These are phyloP conservation scores for Apoderus coryli DNA, from an alignment of 2,888 invertebrate genomes.

Conservation along the genomic window DNA sequence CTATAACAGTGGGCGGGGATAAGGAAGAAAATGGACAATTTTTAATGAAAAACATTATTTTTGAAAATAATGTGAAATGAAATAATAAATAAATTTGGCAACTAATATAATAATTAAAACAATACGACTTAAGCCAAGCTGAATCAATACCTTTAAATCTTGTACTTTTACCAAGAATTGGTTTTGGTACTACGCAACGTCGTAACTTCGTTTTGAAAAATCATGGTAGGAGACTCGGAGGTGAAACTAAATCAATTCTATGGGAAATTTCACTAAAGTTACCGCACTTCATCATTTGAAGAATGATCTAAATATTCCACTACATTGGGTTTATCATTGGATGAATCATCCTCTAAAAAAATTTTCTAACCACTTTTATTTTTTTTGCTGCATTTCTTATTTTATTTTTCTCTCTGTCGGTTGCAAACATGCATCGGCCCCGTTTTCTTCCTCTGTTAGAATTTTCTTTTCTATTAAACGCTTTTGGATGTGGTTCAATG, in stretches of 20 bases:
- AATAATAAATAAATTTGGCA: not conserved
- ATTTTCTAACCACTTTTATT: not conserved
- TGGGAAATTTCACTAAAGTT: not conserved
- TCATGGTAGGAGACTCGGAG: slow-evolving; percentile 5
- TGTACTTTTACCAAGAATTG: slow-evolving; percentile 10
- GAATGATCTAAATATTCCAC: slow-evolving; percentile 9
- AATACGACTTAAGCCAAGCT: not conserved
- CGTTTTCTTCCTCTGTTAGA: slow-evolving; percentile 8
- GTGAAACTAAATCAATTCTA: slow-evolving; percentile 1
- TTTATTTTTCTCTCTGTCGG: slow-evolving; percentile 2
- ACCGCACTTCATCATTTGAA: slow-evolving; percentile 7
- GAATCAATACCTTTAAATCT: slow-evolving; percentile 10
- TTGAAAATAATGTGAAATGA: too few relatives aligned
- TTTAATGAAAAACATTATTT: not conserved
- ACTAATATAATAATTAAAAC: not conserved
- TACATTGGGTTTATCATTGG: slow-evolving; percentile 3
- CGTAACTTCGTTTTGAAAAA: slow-evolving; percentile 9
- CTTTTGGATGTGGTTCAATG: too few relatives aligned
- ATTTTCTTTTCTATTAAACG: slow-evolving; percentile 8
- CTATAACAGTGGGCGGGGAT: slow-evolving; percentile 1
- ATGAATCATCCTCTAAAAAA: slow-evolving; percentile 3
- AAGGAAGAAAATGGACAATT: slow-evolving; percentile 2
- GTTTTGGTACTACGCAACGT: slow-evolving; percentile 9
- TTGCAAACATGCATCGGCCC: slow-evolving; percentile 4
- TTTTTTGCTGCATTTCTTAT: slow-evolving; percentile 5